phyloP scores from a whole-genome alignment of 35 echinoderm and acorn worm genomes.

The Ptychodera flava region DNA sequence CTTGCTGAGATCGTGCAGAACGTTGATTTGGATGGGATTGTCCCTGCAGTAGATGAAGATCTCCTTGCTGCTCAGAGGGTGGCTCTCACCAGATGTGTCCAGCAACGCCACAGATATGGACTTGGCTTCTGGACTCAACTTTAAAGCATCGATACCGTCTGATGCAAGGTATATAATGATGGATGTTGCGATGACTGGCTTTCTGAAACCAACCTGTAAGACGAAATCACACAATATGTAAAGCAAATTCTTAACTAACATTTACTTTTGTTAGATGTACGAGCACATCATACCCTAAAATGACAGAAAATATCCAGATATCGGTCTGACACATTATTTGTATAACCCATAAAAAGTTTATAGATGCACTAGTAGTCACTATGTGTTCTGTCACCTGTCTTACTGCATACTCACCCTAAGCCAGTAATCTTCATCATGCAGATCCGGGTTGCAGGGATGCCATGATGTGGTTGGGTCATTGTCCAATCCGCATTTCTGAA shows the following conservation, averaged over 20 bases:
- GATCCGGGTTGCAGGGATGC: background rate
- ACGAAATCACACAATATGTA: too few species aligned
- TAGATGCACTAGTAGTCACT: too few species aligned
- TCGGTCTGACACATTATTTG: too few species aligned
- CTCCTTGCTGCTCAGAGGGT: conserved; percentile 8
- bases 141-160: conserved; percentile 21
- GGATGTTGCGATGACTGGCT: conserved; percentile 71
- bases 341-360: too few species aligned
- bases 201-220: conserved; percentile 76
- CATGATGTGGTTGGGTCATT: background rate
- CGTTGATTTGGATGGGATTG: conserved; percentile 62
- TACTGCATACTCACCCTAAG: too few species aligned
- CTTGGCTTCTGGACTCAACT: background rate
- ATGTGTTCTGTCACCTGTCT: too few species aligned
- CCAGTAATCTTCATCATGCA: background rate
- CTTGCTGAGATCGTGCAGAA: conserved; percentile 63
- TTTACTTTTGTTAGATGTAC: too few species aligned
- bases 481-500: background rate
- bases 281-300: too few species aligned
- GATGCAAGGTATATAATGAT: conserved; percentile 67
- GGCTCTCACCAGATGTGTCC: conserved; percentile 28
- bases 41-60: conserved; percentile 26
- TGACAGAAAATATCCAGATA: too few species aligned
- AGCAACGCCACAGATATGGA: conserved; percentile 43
- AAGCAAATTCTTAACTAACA: too few species aligned